Percentiles rank a stretch among this genome's conserved stretches.
Evolutionary conservation across 2,113 vertebrate genomes (phyloP).

Genomic region (Ahaetulla prasina): DNA sequence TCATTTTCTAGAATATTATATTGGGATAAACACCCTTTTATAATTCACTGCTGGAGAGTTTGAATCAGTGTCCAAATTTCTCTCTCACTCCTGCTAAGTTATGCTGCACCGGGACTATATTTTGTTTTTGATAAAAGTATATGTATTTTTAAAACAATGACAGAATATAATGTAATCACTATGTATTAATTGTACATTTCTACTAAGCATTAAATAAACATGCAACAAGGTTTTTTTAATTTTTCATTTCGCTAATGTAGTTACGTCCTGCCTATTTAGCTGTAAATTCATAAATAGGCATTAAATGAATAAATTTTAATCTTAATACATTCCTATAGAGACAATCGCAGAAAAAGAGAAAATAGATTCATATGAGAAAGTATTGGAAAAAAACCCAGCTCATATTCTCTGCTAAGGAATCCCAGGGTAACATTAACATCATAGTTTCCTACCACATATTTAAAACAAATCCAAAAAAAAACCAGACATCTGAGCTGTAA

Average conservation of each 20-base stretch:
- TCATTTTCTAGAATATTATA: background rate
- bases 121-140: background rate
- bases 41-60: background rate
- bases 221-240: background rate
- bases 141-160: background rate
- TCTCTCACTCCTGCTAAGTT: background rate
- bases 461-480: background rate
- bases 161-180: background rate
- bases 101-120: background rate
- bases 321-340: background rate
- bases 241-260: background rate
- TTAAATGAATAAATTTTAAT: background rate
- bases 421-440: background rate
- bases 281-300: background rate
- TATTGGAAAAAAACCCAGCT: background rate
- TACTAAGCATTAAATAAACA: background rate
- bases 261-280: background rate
- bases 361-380: background rate
- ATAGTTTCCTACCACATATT: background rate
- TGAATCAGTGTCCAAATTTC: background rate
- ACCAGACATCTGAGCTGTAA: fast-evolving
- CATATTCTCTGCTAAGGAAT: background rate
- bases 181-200: background rate
- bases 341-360: background rate
- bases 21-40: background rate